Percentiles rank a stretch among this genome's conserved stretches.
Conservation (phyloP, 2,888 invertebrate genomes). For the Agriotes lineatus region DNA sequence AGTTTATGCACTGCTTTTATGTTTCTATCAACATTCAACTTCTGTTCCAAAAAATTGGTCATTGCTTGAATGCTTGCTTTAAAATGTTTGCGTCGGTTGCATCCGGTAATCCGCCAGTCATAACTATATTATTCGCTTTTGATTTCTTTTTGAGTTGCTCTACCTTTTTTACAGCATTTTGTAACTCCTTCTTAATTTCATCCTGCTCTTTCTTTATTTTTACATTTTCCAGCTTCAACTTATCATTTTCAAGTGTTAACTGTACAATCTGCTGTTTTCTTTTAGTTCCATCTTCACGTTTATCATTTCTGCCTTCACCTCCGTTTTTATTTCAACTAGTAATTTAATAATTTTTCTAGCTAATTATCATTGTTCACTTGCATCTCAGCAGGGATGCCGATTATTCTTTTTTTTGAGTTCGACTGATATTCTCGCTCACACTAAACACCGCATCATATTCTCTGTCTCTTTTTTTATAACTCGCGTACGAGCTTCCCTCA, state of each 20-base stretch:
- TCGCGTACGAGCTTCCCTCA: neutral
- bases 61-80: too few relatives aligned
- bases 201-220: neutral
- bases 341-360: neutral
- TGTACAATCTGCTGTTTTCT: neutral
- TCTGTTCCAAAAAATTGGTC: too few relatives aligned
- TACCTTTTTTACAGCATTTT: too few relatives aligned
- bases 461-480: neutral
- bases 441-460: neutral
- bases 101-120: neutral
- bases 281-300: too few relatives aligned
- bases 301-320: too few relatives aligned
- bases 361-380: neutral
- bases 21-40: too few relatives aligned
- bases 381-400: neutral
- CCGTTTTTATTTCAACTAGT: neutral
- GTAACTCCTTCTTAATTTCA: neutral
- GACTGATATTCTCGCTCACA: neutral
- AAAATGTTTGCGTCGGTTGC: too few relatives aligned
- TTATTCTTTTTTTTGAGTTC: neutral
- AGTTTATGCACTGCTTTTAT: too few relatives aligned
- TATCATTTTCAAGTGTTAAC: too few relatives aligned
- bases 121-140: slow-evolving; percentile 7
- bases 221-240: too few relatives aligned
- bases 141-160: too few relatives aligned